Evolutionary conservation across 2,888 invertebrate species (phyloP), one percentile per base, ranked within the genome.

Genomic region (Allacma fusca): DNA sequence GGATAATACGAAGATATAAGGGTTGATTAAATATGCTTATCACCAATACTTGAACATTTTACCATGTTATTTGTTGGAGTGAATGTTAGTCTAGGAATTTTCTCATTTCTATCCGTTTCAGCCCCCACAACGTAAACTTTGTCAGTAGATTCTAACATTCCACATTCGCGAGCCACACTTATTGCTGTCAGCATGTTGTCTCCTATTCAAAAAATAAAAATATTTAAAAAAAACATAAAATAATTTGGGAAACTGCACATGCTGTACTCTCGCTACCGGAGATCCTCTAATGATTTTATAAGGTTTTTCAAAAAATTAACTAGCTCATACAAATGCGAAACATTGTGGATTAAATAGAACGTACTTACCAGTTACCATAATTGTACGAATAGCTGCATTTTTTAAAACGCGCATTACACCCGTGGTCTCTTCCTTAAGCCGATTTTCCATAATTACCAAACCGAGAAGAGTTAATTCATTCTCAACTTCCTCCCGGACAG

Each of bases 401-500:
- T 91, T 93, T 72, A 98, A 88, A 69, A 91, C 91, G 12, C 90
- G 87, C 74, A 98, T 94, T 71, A 96, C 93, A 1, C 92, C 91
- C 0, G 91, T 91, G 0, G 97, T 96, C 84, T 96, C 94, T 0
- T 92, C 91, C 86, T 98, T 98, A 75, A 99, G 88, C 0, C 96
- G 90, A 87, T 99, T 99, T 87, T 99, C 98, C 88, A 99, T 90
- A 12, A 99, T 92, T 16, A 99, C 92, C 82, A 99, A 90, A 0
- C 97, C 97, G 5, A 96, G 88, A 86, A 95, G 94, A 78, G 90
- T 92, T 82, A 96, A 88, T 82, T 94, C 93, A 26, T 89, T 89
- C 87, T 98, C 97, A 50, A 96, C 91, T 85, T 91, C 89, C 79
- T 95, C 94, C 44, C 95, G 89, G 28, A 91, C 90, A 84, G 94